Percentiles rank a stretch among this genome's conserved stretches.
Conservation (phyloP, 2,888 invertebrate genomes). For the Cheiracanthium punctorium region DNA sequence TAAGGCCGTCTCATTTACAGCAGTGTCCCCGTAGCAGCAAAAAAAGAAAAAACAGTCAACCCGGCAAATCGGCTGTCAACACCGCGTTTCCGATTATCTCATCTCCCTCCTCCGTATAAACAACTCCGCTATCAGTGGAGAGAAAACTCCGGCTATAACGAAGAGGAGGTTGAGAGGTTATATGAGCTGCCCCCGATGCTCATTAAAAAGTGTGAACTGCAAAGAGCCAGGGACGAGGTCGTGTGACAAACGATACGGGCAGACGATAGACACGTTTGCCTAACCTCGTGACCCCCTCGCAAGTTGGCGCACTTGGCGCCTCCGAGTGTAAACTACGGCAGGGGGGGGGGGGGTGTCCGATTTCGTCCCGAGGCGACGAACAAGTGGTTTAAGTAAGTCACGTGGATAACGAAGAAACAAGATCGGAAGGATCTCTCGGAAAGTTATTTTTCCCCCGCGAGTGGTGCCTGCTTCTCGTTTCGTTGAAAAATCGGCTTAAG, state of each 20-base stretch:
- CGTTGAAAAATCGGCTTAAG: too few species aligned
- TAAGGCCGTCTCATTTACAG: too few species aligned
- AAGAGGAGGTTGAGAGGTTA: conserved; percentile 50
- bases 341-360: conserved; percentile 26
- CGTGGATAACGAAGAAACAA: neutral
- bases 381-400: conserved; percentile 45
- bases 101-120: conserved; percentile 38
- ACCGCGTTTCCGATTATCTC: conserved; percentile 24
- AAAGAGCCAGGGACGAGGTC: conserved; percentile 66
- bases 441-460: too few species aligned
- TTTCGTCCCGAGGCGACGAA: neutral
- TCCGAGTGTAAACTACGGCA: conserved; percentile 65
- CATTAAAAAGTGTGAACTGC: conserved; percentile 68
- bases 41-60: neutral
- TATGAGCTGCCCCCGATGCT: conserved; percentile 50
- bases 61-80: conserved; percentile 63
- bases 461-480: too few species aligned
- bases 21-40: too few species aligned
- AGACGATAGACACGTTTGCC: conserved; percentile 48
- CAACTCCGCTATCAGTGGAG: conserved; percentile 57
- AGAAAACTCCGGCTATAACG: too few species aligned
- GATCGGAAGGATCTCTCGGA: too few species aligned
- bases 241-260: conserved; percentile 46
- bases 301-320: conserved; percentile 64
- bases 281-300: conserved; percentile 61